Evolutionary conservation across 37 sponge, comb jelly and placozoan species (phyloP).

Genomic region (Aplysina aerophoba): DNA sequence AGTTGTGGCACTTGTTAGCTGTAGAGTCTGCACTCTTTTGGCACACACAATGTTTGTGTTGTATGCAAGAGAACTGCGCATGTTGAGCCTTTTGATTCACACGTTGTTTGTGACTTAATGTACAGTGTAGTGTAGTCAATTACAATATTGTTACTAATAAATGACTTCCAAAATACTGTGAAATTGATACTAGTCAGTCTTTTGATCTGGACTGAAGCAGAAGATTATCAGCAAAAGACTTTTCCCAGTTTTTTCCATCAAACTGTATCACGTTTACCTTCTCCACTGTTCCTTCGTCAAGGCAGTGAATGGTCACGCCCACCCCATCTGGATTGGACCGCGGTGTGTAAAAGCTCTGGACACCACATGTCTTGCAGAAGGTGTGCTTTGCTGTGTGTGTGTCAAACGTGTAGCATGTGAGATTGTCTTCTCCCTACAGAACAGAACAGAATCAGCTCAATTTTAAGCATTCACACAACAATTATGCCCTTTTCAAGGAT

Average conservation of each 20-base stretch:
- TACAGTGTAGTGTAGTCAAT: too few species aligned
- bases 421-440: conserved; percentile 68
- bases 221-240: conserved; percentile 48
- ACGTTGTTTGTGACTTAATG: too few species aligned
- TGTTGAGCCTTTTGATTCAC: too few species aligned
- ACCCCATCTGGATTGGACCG: conserved; percentile 93
- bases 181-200: background rate
- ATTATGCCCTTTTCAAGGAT: too few species aligned
- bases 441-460: too few species aligned
- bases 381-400: conserved; percentile 93
- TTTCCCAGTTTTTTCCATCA: conserved; percentile 92
- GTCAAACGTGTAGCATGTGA: conserved; percentile 89
- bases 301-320: conserved; percentile 78
- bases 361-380: conserved; percentile 90
- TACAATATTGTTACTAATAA: background rate
- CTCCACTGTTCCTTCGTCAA: conserved; percentile 69
- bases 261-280: conserved; percentile 47
- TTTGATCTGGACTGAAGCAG: conserved; percentile 62
- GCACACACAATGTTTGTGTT: too few species aligned
- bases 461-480: background rate
- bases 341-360: conserved; percentile 96
- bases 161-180: background rate
- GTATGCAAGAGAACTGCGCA: too few species aligned
- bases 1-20: too few species aligned
- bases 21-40: too few species aligned